These are phyloP conservation scores for Crenichthys baileyi DNA, from an alignment of 2,797 vertebrate genomes.

Conservation along the genomic window DNA sequence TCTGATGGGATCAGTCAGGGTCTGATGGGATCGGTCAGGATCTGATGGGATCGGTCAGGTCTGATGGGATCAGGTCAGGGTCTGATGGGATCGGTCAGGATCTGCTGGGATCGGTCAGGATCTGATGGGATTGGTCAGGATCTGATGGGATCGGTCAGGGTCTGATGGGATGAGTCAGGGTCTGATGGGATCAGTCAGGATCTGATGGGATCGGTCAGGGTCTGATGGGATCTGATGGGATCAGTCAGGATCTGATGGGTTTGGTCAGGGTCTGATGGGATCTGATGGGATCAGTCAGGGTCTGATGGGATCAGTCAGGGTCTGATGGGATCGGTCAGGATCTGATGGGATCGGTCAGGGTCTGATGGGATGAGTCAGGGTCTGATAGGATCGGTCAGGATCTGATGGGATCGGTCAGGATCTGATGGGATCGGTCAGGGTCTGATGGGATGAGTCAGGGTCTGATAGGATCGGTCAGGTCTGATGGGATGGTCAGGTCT, in stretches of 20 bases:
- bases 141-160: too few relatives aligned
- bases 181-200: not conserved
- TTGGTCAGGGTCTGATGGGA: not conserved
- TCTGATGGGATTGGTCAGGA: too few relatives aligned
- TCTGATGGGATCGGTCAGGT: not conserved
- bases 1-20: not conserved
- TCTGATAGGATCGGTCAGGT: not conserved
- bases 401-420: not conserved
- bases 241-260: not conserved
- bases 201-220: not conserved
- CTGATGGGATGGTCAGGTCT: too few relatives aligned
- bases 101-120: not conserved
- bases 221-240: too few relatives aligned
- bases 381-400: too few relatives aligned
- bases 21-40: too few relatives aligned
- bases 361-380: too few relatives aligned
- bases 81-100: too few relatives aligned
- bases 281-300: not conserved
- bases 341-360: not conserved
- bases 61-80: not conserved
- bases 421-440: too few relatives aligned
- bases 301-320: too few relatives aligned
- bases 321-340: not conserved
- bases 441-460: not conserved
- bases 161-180: not conserved